phyloP scores from a whole-genome alignment of 2,113 vertebrate species.

The Gila orcuttii region DNA sequence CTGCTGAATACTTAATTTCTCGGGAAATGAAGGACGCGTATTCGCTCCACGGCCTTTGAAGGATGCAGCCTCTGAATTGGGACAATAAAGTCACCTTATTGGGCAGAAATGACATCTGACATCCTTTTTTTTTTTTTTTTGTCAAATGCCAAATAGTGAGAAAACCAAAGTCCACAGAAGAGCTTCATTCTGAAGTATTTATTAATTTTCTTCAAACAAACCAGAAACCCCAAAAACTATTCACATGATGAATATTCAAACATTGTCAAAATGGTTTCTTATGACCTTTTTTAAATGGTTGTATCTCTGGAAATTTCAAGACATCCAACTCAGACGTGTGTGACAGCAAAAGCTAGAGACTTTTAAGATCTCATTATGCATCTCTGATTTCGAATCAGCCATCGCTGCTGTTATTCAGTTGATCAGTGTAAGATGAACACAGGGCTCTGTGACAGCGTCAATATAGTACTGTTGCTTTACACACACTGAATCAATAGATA shows the following conservation, averaged over 20 bases:
- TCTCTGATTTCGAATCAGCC: not conserved
- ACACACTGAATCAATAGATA: constrained; percentile 15
- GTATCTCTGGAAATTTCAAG: not conserved
- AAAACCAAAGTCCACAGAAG: not conserved
- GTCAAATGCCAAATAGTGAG: not conserved
- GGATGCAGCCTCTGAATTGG: too few relatives aligned
- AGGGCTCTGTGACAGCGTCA: not conserved
- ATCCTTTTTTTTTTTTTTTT: not conserved
- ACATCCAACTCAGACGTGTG: not conserved
- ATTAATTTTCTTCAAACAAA: constrained; percentile 75
- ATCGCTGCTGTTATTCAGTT: not conserved
- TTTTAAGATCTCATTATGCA: not conserved
- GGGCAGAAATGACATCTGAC: not conserved
- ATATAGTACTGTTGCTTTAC: not conserved
- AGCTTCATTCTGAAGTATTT: constrained; percentile 61
- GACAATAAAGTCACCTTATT: too few relatives aligned
- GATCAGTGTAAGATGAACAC: not conserved
- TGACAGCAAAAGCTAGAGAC: not conserved
- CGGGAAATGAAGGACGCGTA: too few relatives aligned
- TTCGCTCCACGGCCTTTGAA: too few relatives aligned
- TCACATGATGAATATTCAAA: constrained; percentile 70
- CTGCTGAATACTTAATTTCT: too few relatives aligned
- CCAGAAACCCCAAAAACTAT: constrained; percentile 80
- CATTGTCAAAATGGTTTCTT: constrained; percentile 70
- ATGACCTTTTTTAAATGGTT: constrained; percentile 33